These are phyloP conservation scores for Amorpha juglandis DNA, from an alignment of 2,888 invertebrate species.

Conservation along the genomic window DNA sequence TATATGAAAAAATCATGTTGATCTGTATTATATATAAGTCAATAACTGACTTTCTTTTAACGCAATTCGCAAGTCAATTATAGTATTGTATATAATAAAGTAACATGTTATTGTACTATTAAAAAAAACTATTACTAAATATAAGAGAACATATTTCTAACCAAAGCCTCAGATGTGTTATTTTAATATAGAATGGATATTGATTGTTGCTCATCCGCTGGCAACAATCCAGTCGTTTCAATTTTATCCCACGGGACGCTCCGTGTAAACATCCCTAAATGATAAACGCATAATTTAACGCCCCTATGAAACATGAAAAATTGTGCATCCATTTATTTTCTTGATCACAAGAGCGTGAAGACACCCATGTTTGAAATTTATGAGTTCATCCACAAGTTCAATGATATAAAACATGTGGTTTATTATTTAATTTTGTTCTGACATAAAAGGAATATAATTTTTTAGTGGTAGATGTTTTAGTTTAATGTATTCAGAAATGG, in stretches of 20 bases:
- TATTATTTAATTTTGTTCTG: conserved; percentile 28
- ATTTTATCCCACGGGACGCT: conserved; percentile 74
- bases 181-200: conserved; percentile 35
- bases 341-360: conserved; percentile 69
- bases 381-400: conserved; percentile 57
- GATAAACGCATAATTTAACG: conserved; percentile 82
- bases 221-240: conserved; percentile 81
- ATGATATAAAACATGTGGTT: conserved; percentile 11
- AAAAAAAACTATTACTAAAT: too few species aligned
- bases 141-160: too few species aligned
- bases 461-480: conserved; percentile 36
- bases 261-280: conserved; percentile 81
- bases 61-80: too few species aligned
- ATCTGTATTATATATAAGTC: too few species aligned
- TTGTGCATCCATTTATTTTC: conserved; percentile 74
- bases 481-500: conserved; percentile 48
- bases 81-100: too few species aligned
- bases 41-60: too few species aligned
- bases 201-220: conserved; percentile 56
- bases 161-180: conserved; percentile 5
- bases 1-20: too few species aligned
- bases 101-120: too few species aligned
- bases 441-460: conserved; percentile 42
- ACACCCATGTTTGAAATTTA: conserved; percentile 66
- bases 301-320: conserved; percentile 73